A percentile compares a stretch with the other conserved stretches of the same genome.
Evolutionary conservation across 1,140 invertebrate species (phyloP).

Genomic region (Cepaea nemoralis): DNA sequence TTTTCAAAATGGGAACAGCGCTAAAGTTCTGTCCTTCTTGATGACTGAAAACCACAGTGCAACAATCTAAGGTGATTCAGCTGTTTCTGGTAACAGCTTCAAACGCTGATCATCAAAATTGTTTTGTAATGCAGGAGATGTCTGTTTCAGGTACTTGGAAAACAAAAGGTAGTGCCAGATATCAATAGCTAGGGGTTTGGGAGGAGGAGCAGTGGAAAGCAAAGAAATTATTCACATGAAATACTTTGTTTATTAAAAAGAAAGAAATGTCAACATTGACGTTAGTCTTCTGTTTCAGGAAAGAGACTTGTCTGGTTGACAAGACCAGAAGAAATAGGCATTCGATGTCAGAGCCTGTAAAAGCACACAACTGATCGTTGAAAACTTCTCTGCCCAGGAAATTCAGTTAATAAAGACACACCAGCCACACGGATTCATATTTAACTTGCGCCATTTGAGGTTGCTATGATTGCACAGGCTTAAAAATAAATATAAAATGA

Average conservation of each 20-base stretch:
- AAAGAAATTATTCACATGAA: background rate
- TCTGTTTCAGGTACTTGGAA: background rate
- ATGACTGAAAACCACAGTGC: no score
- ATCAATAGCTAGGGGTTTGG: conserved; percentile 4
- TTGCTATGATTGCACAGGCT: background rate
- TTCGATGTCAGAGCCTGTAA: background rate
- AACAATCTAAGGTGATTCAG: no score
- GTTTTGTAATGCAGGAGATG: no score
- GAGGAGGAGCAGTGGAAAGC: background rate
- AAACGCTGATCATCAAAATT: no score
- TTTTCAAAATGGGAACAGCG: no score
- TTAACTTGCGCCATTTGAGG: background rate
- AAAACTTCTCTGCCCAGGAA: background rate
- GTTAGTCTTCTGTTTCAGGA: background rate
- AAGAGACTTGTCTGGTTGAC: background rate
- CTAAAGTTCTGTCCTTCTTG: no score
- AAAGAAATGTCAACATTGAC: background rate
- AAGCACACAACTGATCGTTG: background rate
- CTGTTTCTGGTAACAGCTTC: no score
- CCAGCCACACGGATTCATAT: background rate
- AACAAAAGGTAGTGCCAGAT: background rate
- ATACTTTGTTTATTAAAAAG: background rate
- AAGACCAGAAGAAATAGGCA: background rate
- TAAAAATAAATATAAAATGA: background rate
- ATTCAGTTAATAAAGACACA: conserved; percentile 1